Evolutionary conservation across 2,797 vertebrate species (phyloP).

Genomic region (Lacerta viridis): DNA sequence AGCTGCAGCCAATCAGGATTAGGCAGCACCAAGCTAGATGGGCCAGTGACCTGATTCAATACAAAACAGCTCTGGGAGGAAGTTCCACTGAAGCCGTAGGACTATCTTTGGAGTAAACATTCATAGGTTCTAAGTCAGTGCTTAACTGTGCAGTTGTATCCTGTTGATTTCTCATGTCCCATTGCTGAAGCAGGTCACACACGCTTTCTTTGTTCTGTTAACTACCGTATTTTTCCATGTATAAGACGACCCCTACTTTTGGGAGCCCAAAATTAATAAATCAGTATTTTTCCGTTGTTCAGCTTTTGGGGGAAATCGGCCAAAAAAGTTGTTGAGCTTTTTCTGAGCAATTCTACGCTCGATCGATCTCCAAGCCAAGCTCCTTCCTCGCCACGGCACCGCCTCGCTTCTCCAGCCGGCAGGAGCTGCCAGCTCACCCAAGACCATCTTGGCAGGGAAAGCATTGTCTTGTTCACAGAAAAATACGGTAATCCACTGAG

Average conservation of each 20-base stretch:
- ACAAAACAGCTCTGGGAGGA: background rate
- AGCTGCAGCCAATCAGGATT: background rate
- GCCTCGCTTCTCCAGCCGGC: too few species aligned
- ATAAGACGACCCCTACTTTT: too few species aligned
- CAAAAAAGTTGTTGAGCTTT: too few species aligned
- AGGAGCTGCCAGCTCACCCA: too few species aligned
- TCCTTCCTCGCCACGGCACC: too few species aligned
- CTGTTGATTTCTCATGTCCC: conserved; percentile 1
- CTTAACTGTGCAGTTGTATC: conserved; percentile 12
- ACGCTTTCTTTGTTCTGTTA: background rate
- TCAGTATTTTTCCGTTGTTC: too few species aligned
- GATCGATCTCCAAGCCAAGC: too few species aligned
- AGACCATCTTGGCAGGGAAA: too few species aligned
- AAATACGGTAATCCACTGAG: background rate
- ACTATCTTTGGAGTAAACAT: background rate
- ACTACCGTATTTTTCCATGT: background rate
- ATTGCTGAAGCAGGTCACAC: conserved; percentile 7
- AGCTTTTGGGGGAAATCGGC: too few species aligned
- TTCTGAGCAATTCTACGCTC: too few species aligned
- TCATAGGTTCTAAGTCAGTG: background rate
- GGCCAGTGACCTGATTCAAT: background rate
- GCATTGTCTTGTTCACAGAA: too few species aligned
- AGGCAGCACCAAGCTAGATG: background rate
- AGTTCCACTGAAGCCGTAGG: background rate
- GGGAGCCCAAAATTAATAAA: too few species aligned